Evolutionary conservation across 2,797 vertebrate genomes (phyloP), one percentile per base, ranked within the genome.

Genomic region (Labroides dimidiatus): DNA sequence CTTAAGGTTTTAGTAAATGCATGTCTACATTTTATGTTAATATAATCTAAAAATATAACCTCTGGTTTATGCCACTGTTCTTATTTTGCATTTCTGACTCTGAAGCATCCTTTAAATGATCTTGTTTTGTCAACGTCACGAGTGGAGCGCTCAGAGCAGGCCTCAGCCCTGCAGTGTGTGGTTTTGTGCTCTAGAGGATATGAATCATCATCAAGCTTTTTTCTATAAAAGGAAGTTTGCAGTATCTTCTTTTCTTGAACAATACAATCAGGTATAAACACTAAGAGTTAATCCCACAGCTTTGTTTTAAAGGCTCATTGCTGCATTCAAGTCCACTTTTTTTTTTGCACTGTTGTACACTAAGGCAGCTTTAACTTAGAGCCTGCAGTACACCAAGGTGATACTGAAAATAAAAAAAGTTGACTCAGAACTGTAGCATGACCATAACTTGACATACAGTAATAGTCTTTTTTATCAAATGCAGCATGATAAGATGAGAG

Each of bases 211-310:
- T 16, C 5, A 13, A 30, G 51, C 68, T n/a, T 39, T 64, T 4
- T 20, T 21, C 60, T 56, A 33, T 82, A 85, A 76, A 84, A 84
- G 82, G 88, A 91, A 89, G 85, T 86, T 68, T 78, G 55, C 83
- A 81, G 69, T 27, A 24, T 77, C 41, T 77, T 45, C 30, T 4
- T 17, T 13, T 6, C 1, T 36, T 4, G 21, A 19, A 37, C 41
- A n/a, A 36, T 56, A 27, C 13, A 3, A 59, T 43, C 17, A 14
- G 8, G 13, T 56, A 6, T 45, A 10, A 16, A 13, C 0, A n/a
- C 11, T 43, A 7, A 17, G 42, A 17, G 16, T 7, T 8, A 9
- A 4, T 9, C 4, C 30, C 4, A 33, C 30, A 33, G 30, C 4
- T 33, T 33, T 33, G 30, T 33, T 33, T 33, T 33, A 33, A 33